Conservation (phyloP, 2,888 invertebrate species). For the Drosophila acutilabella region DNA sequence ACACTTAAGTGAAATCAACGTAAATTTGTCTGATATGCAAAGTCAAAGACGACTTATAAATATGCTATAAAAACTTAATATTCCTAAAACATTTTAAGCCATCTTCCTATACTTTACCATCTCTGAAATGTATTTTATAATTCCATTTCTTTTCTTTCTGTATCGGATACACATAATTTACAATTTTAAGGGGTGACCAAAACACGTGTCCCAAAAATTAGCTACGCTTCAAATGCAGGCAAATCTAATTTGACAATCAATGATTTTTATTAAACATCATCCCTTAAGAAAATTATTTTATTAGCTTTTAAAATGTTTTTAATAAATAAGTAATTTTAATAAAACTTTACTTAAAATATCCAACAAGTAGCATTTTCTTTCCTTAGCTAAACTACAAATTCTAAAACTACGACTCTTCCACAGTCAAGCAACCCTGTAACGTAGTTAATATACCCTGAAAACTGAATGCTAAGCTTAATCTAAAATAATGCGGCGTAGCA, state of each 20-base stretch:
- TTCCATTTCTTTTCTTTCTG: background rate
- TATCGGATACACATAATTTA: constrained; percentile 1
- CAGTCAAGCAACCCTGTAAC: background rate
- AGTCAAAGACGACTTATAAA: background rate
- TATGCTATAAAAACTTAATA: background rate
- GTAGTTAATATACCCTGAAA: constrained; percentile 30
- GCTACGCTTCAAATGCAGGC: constrained; percentile 29
- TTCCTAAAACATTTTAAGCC: too few relatives aligned
- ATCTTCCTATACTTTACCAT: background rate
- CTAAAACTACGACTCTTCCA: background rate
- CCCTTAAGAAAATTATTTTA: constrained; percentile 21
- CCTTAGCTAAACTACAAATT: background rate
- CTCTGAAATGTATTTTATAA: background rate
- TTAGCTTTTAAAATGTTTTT: background rate
- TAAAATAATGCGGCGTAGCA: constrained; percentile 60
- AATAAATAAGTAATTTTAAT: too few relatives aligned
- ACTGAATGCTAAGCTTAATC: constrained; percentile 26
- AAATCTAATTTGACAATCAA: constrained; percentile 44
- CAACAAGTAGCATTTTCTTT: background rate
- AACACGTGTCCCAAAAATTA: constrained; percentile 45
- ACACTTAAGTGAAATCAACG: constrained; percentile 77
- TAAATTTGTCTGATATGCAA: constrained; percentile 40
- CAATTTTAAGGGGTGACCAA: constrained; percentile 18
- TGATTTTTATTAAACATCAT: constrained; percentile 24
- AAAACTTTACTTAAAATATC: background rate